Base-by-base conservation (phyloP, 2,797 vertebrate genomes). In the Tolypeutes matacus region DNA sequence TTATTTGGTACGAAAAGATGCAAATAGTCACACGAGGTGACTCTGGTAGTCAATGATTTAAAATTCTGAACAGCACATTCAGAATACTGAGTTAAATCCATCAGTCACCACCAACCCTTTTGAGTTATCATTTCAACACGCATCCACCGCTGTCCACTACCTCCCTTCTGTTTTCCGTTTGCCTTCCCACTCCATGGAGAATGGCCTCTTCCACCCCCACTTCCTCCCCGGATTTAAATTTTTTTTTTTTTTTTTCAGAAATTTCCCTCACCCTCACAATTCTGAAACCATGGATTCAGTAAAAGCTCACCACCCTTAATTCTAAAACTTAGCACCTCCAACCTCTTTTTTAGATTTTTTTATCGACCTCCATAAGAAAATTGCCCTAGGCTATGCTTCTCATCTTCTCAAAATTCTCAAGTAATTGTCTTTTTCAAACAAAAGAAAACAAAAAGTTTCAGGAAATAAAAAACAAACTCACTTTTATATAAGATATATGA, bases 351-450 rank as follows among this genome's bases (percentile, higher is more conserved):
- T 60, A 53, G 39, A 5, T 67, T 72, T 0, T 0, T 76, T 93
- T 81, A 39, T 60, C 51, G 29, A 78, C 69, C 13, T 73, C 39
- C 39, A 17, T 62, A 51, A 81, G 46, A 89, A 93, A 94, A 95
- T 69, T 69, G 29, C 49, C n/a, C 46, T 86, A 17, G 34, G 42
- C 76, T 42, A 4, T 23, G 12, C 80, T 95, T 90, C 51, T 69
- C 64, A 62, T 78, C 70, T n/a, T 82, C 17, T 89, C 75, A 86
- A 69, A 82, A 73, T 89, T 77, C 81, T 84, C 73, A 95, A 80
- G 64, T 12, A 77, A 67, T 73, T 88, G 12, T 20, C 39, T 53
- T 85, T 34, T 31, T 78, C 39, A 86, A 83, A 83, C 27, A 7
- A 69, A 73, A 87, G 14, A 27, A 82, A 42, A 60, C 46, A 86